Evolutionary conservation across 2,888 invertebrate species (phyloP).

Genomic region (Scaptodrosophila latifasciaeformis): DNA sequence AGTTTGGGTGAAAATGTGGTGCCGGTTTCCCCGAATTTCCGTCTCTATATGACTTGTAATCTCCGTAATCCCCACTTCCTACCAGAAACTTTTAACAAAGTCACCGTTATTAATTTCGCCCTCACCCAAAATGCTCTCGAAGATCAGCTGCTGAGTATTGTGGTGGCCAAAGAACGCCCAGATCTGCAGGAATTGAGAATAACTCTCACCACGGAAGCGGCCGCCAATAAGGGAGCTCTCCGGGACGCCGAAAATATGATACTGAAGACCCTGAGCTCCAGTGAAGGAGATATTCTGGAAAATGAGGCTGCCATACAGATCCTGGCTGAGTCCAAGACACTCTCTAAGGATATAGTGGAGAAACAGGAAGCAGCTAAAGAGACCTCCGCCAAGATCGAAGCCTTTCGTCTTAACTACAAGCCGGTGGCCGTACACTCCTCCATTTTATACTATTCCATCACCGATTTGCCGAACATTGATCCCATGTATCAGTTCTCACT

Average conservation of each 20-base stretch:
- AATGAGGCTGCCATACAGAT: conserved; percentile 92
- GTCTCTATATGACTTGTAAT: conserved; percentile 90
- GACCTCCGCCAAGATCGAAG: conserved; percentile 88
- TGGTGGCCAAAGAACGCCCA: conserved; percentile 91
- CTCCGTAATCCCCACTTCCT: conserved; percentile 91
- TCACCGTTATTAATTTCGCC: conserved; percentile 91
- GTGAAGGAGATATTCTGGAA: conserved; percentile 92
- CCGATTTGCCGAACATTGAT: conserved; percentile 90
- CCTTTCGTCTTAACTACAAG: conserved; percentile 86
- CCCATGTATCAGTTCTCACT: conserved; percentile 97
- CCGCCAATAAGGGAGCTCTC: conserved; percentile 86
- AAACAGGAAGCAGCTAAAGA: conserved; percentile 90
- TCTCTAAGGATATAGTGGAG: conserved; percentile 87
- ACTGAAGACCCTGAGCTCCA: conserved; percentile 86
- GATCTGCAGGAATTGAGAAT: conserved; percentile 90
- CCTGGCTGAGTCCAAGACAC: conserved; percentile 87
- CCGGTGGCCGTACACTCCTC: conserved; percentile 91
- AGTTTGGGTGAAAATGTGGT: conserved; percentile 90
- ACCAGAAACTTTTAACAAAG: conserved; percentile 91
- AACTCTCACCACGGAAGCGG: conserved; percentile 85
- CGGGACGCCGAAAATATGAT: conserved; percentile 93
- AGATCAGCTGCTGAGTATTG: conserved; percentile 90
- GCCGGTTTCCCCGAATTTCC: conserved; percentile 86
- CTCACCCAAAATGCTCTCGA: conserved; percentile 84
- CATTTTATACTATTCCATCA: conserved; percentile 90